These are phyloP conservation scores for Tyrophagus putrescentiae DNA, from an alignment of 1,140 invertebrate genomes.

Conservation along the genomic window DNA sequence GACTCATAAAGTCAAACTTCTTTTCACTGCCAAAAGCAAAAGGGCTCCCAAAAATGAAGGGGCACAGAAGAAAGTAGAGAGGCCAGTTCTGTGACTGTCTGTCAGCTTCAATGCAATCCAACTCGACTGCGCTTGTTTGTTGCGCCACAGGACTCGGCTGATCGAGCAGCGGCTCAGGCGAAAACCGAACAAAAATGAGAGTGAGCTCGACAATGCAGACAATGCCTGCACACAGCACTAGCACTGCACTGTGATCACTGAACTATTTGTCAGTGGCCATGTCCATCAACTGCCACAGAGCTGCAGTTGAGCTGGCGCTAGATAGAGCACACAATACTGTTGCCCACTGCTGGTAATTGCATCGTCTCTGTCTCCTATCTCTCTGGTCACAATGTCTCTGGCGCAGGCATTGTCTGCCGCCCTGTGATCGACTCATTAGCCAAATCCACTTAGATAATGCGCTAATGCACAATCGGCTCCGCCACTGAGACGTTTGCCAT, in stretches of 20 bases:
- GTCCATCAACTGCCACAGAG: neutral
- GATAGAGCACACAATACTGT: neutral
- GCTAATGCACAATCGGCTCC: slow-evolving; percentile 4
- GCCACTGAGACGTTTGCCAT: neutral
- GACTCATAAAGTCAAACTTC: no score
- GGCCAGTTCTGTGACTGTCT: no score
- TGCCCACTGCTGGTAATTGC: no score
- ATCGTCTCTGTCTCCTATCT: slow-evolving; percentile 7
- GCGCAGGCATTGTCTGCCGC: neutral
- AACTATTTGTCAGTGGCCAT: no score
- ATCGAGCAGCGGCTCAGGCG: no score
- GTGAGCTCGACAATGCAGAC: no score
- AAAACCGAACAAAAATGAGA: neutral
- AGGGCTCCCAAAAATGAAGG: no score
- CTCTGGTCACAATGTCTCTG: neutral
- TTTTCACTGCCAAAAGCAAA: no score
- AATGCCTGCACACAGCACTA: no score
- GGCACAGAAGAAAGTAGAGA: no score
- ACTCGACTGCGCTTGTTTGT: slow-evolving; percentile 11
- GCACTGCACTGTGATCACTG: no score
- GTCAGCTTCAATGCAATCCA: no score
- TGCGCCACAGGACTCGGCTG: slow-evolving; percentile 12
- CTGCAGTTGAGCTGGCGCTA: neutral
- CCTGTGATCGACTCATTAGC: slow-evolving; percentile 9
- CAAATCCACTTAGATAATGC: slow-evolving; percentile 16